A percentile compares a stretch with the other conserved stretches of the same genome.
Evolutionary conservation across 2,797 vertebrate genomes (phyloP).

Genomic region (Pachyuromys duprasi): DNA sequence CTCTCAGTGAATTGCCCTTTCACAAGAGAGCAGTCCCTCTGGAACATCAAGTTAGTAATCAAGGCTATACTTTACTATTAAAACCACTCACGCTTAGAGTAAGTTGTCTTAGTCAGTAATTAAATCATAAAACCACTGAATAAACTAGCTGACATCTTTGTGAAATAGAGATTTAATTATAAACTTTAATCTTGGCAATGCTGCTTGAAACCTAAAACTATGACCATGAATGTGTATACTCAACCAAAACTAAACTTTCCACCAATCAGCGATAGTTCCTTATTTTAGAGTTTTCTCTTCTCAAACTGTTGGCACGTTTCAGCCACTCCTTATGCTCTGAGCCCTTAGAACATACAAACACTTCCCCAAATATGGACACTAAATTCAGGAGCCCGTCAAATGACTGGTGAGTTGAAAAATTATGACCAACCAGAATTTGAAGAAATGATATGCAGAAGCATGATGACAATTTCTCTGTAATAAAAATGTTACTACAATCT

Average conservation of each 20-base stretch:
- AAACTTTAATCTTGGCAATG: constrained; percentile 79
- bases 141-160: constrained; percentile 80
- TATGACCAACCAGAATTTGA: neutral
- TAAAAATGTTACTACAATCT: neutral
- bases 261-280: constrained; percentile 69
- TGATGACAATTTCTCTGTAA: neutral
- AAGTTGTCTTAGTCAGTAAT: constrained; percentile 81
- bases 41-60: constrained; percentile 72
- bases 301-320: constrained; percentile 64
- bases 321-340: constrained; percentile 21
- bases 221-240: constrained; percentile 68
- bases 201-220: constrained; percentile 79
- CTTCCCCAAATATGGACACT: constrained; percentile 18
- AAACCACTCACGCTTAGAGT: constrained; percentile 75
- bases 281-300: constrained; percentile 76
- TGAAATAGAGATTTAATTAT: constrained; percentile 82
- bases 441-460: neutral
- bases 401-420: constrained; percentile 24
- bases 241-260: constrained; percentile 75
- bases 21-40: constrained; percentile 62
- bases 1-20: constrained; percentile 73
- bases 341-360: constrained; percentile 33
- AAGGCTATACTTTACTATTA: constrained; percentile 78
- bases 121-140: constrained; percentile 81
- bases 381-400: neutral